Evolutionary conservation across 2,113 vertebrate species (phyloP).

Genomic region (Cavia porcellus): DNA sequence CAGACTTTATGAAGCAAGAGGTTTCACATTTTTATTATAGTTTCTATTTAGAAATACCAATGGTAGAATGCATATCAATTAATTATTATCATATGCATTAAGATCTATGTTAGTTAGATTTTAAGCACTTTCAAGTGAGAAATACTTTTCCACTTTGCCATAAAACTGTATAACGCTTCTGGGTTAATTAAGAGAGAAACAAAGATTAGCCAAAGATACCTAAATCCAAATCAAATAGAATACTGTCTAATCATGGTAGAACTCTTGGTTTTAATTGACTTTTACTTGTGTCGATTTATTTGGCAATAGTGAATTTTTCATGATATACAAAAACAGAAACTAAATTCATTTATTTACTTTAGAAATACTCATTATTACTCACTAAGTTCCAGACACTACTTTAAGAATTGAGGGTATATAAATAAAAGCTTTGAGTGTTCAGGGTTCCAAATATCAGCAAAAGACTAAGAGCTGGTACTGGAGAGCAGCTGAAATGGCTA

Average conservation of each 20-base stretch:
- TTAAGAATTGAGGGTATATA: background rate
- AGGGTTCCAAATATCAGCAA: background rate
- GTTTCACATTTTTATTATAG: background rate
- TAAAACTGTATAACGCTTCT: background rate
- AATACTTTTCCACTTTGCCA: conserved; percentile 12
- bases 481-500: background rate
- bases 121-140: conserved; percentile 6
- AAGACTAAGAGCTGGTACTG: background rate
- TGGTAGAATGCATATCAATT: background rate
- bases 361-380: background rate
- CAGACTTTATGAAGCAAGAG: background rate
- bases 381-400: background rate
- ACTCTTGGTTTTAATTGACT: background rate
- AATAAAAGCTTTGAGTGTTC: background rate
- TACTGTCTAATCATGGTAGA: background rate
- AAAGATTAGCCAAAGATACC: background rate
- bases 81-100: background rate
- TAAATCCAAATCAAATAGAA: background rate
- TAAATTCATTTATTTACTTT: conserved; percentile 35
- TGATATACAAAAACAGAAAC: background rate
- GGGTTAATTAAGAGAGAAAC: background rate
- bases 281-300: background rate
- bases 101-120: background rate
- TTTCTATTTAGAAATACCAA: conserved; percentile 21
- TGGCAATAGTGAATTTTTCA: background rate